Evolutionary conservation across 2,888 invertebrate species (phyloP), one percentile per base, ranked within the genome.

Genomic region (Plebejus anna): DNA sequence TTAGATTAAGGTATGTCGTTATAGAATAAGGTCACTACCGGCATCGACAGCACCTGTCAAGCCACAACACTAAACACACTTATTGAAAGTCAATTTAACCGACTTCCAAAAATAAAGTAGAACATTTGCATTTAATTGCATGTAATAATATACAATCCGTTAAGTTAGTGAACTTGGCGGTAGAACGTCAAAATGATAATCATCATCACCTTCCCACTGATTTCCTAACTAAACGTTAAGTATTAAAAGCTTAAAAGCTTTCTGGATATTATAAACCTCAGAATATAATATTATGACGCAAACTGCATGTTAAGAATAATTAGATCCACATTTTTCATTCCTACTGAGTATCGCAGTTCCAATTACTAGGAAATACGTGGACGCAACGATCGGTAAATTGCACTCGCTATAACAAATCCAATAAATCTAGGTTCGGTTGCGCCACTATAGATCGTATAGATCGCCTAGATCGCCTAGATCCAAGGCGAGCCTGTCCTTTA

Each of bases 401-500:
- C 28, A 55, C 22, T 73, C 32, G 28, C 28, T 75, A 70, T 71
- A 77, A 78, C 78, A 78, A 59, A 77, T 75, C 78, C 78, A 51
- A 80, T 78, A 79, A 79, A 79, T 81, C 82, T 79, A 80, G 78
- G 80, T 79, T 81, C 77, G 76, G 78, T 80, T 79, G 79, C 78
- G 80, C 78, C 78, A 79, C 80, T 81, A 80, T 80, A 81, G 79
- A 81, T 79, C 80, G 80, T 47, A 47, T 47, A 38, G 22, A 32
- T 32, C 32, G 38, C 81, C 72, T 72, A 73, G 78, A 78, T 79
- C 79, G 79, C 81, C 51, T 72, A 72, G 77, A 78, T 79, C 79
- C 81, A 81, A 81, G 81, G 81, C 80, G 78, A 81, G 80, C 81
- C 71, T 80, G 81, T 81, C 81, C 80, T 80, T 78, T 80, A 81